A percentile compares a stretch with the other conserved stretches of the same genome.
Conservation (phyloP, 2,113 vertebrate genomes). For the Odontesthes bonariensis region DNA sequence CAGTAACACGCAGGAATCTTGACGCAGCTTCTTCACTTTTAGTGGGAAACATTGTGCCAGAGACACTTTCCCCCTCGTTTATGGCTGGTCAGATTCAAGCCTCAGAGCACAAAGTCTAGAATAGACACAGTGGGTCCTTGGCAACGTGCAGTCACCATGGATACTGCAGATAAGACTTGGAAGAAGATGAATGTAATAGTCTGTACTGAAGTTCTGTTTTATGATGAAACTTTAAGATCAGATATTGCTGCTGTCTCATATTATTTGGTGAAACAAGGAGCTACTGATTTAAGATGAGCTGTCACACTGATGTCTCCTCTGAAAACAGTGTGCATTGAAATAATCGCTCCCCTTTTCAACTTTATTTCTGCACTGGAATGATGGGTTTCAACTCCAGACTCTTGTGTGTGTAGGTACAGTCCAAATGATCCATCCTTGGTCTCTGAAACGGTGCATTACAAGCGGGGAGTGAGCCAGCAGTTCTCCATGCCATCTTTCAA, state of each 20-base stretch:
- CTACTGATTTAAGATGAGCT: neutral
- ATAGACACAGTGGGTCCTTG: constrained; percentile 58
- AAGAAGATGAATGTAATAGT: constrained; percentile 44
- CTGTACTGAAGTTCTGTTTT: constrained; percentile 21
- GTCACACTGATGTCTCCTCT: neutral
- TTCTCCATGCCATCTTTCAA: constrained; percentile 97
- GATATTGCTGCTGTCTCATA: neutral
- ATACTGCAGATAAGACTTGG: constrained; percentile 53
- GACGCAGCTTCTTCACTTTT: neutral
- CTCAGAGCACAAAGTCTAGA: constrained; percentile 50
- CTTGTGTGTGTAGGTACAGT: constrained; percentile 86
- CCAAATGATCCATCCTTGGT: constrained; percentile 89
- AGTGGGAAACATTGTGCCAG: constrained; percentile 17
- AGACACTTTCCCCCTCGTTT: constrained; percentile 23
- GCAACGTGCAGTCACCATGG: constrained; percentile 77
- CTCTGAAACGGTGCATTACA: constrained; percentile 95
- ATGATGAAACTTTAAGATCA: constrained; percentile 8
- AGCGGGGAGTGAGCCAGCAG: constrained; percentile 96
- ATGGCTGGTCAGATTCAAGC: constrained; percentile 29
- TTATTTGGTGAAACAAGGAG: neutral
- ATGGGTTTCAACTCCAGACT: neutral
- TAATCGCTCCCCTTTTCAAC: neutral
- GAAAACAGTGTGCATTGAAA: neutral
- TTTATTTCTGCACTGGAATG: neutral
- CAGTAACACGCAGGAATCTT: neutral